Evolutionary conservation across 2,797 vertebrate genomes (phyloP).

Genomic region (Geotria australis): DNA sequence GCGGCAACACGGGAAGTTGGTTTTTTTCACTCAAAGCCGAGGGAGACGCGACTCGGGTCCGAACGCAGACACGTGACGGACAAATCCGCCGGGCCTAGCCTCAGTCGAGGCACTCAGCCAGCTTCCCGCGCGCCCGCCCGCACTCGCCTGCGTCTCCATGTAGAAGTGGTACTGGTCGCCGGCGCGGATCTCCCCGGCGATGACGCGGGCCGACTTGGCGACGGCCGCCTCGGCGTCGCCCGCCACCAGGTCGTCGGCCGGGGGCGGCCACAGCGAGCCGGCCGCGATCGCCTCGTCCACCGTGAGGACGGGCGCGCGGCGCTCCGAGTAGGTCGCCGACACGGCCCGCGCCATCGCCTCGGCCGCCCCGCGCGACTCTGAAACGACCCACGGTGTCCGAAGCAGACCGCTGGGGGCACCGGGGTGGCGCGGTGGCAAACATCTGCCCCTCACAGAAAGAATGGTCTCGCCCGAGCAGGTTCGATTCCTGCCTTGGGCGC

Average conservation of each 20-base stretch:
- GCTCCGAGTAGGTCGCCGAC: neutral
- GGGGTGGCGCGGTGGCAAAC: too few relatives aligned
- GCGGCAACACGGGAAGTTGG: too few relatives aligned
- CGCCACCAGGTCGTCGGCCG: neutral
- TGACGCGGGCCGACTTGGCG: neutral
- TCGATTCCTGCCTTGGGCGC: too few relatives aligned
- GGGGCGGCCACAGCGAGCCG: neutral
- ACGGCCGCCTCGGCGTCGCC: neutral
- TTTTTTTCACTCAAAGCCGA: too few relatives aligned
- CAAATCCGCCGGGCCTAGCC: too few relatives aligned
- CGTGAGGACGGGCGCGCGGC: neutral
- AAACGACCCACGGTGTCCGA: neutral
- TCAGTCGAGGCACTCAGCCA: too few relatives aligned
- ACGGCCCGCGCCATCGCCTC: neutral
- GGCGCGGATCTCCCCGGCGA: constrained; percentile 1
- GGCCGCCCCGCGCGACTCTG: neutral
- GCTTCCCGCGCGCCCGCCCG: too few relatives aligned
- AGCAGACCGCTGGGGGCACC: too few relatives aligned
- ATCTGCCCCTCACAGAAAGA: too few relatives aligned
- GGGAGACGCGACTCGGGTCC: too few relatives aligned
- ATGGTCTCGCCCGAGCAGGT: too few relatives aligned
- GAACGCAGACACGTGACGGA: too few relatives aligned
- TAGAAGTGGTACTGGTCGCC: constrained; percentile 1
- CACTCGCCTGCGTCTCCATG: constrained; percentile 1
- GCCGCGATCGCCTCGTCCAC: constrained; percentile 1